Evolutionary conservation across 30 jellyfish, hydroid and myxozoan species (phyloP), one percentile per base, ranked within the genome.

Genomic region (Hydractinia echinata): DNA sequence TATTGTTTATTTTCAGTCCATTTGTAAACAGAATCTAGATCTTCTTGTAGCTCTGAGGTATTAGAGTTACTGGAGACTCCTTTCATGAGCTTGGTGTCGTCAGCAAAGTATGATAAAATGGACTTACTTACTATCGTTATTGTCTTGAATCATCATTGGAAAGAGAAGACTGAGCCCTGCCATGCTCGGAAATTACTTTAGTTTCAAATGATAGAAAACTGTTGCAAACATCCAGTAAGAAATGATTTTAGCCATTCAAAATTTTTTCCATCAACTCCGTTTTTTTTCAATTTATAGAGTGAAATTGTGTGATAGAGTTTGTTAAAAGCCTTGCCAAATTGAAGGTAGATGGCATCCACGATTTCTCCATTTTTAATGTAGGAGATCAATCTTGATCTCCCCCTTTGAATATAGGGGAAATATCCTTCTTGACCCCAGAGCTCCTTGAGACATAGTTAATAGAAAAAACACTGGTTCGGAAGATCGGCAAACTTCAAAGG

Each of bases 311-410:
- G 68, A 56, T 56, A 10, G 68, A 56, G 13, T 56, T n/a, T 56
- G 68, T 56, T n/a, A 56, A 56, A 56, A 56, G 68, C 68, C 68
- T 56, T 56, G 68, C 68, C n/a, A 56, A 56, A 56, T 56, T 56
- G n/a, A n/a, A 56, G 68, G 68, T 56, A 56, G 10, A 56, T 56
- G 68, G n/a, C 68, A n/a, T 56, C 68, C n/a, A n/a, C 68, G 68
- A 9, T 56, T n/a, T 56, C 68, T n/a, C 68, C 68, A 9, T 56
- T 56, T 56, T 56, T n/a, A 10, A 56, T 56, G 68, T 56, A 56
- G 68, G 68, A 56, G 68, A 56, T 56, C 68, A 56, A n/a, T 56
- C n/a, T 56, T 56, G n/a, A n/a, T n/a, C n/a, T n/a, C n/a, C n/a
- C n/a, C n/a, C n/a, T n/a, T n/a, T n/a, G n/a, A n/a, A n/a, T n/a